Base-by-base conservation (phyloP, 2,888 invertebrate species). In the Epistrophella euchroma region DNA sequence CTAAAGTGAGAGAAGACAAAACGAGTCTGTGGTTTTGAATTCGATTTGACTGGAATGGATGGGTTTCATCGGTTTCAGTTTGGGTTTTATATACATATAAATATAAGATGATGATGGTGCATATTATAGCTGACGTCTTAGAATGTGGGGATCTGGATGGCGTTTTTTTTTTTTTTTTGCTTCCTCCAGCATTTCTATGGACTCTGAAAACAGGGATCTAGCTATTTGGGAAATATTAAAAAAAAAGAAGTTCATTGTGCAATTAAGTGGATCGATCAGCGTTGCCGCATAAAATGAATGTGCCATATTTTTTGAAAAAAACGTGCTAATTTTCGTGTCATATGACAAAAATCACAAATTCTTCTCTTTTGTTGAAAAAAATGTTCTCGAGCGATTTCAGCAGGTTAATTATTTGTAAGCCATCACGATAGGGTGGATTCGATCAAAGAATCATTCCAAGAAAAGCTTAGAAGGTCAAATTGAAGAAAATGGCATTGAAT, bases 1-100 rank as follows among this genome's bases (percentile, higher is more conserved):
- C 66, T 35, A 50, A 58, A 66, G 75, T 75, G 79, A 75, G 79
- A 68, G 75, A 71, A 75, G 35, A 78, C 74, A 78, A 74, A 83
- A 83, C 62, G 70, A 55, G 58, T 58, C 60, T 74, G 74, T 43
- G 73, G 77, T 64, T 77, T 83, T 37, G 19, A 5, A 37, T 58
- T 37, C 3, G n/a, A 55, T 55, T 25, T 32, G 56, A 55, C 9
- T 52, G 37, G 22, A 56, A 50, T 11, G 60, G 28, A 66, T 52
- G 32, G 52, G 45, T 32, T 66, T 58, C 55, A 56, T 77, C 5
- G 55, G 58, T 17, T 68, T 50, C 17, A 47, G 43, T 40, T 71
- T 43, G 35, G 68, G 50, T 7, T 28, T 52, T 25, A 7, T 32
- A 0, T 32, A 32, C 9, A 32, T 4, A 28, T 28, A 28, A 28